These are phyloP conservation scores for Clarias fuscus DNA, from an alignment of 2,797 vertebrate species.

Conservation along the genomic window DNA sequence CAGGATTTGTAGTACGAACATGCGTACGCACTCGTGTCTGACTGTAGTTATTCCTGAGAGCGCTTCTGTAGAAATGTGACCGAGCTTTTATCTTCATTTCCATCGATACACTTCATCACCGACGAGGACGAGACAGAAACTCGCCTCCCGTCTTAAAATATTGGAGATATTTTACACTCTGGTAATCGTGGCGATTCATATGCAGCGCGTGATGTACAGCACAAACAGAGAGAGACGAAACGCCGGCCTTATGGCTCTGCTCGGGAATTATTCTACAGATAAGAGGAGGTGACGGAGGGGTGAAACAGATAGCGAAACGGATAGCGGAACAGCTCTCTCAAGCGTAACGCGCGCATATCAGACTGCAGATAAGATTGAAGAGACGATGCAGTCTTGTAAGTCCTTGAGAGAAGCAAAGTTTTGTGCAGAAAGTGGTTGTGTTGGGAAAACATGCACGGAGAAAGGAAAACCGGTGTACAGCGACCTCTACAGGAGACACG, in stretches of 20 bases:
- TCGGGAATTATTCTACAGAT: conserved; percentile 1
- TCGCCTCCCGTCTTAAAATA: not conserved
- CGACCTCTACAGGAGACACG: conserved; percentile 68
- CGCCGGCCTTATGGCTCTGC: conserved; percentile 21
- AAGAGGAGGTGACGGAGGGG: conserved; percentile 15
- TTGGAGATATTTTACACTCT: conserved; percentile 28
- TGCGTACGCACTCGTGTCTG: not conserved
- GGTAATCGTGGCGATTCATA: conserved; percentile 43
- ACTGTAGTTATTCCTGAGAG: not conserved
- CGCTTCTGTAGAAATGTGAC: not conserved
- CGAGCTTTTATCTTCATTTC: not conserved
- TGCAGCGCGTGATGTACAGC: conserved; percentile 17
- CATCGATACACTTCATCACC: not conserved
- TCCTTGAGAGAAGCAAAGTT: conserved; percentile 25
- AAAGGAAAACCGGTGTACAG: conserved; percentile 59
- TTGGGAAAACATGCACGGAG: conserved; percentile 1
- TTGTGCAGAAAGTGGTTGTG: not conserved
- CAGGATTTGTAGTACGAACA: no score
- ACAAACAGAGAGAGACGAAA: conserved; percentile 24
- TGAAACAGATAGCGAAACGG: conserved; percentile 25
- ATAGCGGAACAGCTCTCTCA: conserved; percentile 26
- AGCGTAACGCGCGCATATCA: conserved; percentile 10
- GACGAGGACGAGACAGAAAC: not conserved
- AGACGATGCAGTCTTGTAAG: not conserved
- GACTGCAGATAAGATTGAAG: conserved; percentile 14